A percentile compares a stretch with the other conserved stretches of the same genome.
Evolutionary conservation across 2,113 vertebrate genomes (phyloP).

Genomic region (Heterocephalus glaber): DNA sequence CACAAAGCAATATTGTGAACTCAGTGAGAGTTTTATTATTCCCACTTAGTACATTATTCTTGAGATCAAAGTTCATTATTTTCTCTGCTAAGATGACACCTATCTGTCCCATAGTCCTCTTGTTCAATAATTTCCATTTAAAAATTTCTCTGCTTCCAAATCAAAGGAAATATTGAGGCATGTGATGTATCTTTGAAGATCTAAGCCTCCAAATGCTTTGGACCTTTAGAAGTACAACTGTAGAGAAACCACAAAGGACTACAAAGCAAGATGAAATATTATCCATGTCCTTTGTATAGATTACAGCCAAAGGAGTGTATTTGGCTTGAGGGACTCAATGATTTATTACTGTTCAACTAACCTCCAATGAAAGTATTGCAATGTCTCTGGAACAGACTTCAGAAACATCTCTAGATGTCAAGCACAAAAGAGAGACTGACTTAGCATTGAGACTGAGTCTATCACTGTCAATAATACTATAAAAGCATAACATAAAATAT

Average conservation of each 20-base stretch:
- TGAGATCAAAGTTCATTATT: slow-evolving; percentile 75
- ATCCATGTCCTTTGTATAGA: slow-evolving; percentile 49
- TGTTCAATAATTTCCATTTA: slow-evolving; percentile 74
- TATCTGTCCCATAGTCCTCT: slow-evolving; percentile 60
- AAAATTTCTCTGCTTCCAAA: slow-evolving; percentile 69
- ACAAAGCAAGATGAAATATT: slow-evolving; percentile 71
- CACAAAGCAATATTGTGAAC: slow-evolving; percentile 60
- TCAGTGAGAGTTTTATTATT: slow-evolving; percentile 63
- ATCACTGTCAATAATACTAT: slow-evolving; percentile 67
- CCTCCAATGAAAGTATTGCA: slow-evolving; percentile 33
- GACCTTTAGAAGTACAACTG: slow-evolving; percentile 67
- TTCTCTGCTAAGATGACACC: slow-evolving; percentile 65
- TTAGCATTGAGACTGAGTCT: slow-evolving; percentile 64
- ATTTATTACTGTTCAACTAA: slow-evolving; percentile 71
- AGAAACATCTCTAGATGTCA: slow-evolving; percentile 64
- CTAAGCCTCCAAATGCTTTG: slow-evolving; percentile 71
- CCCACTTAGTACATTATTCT: slow-evolving; percentile 71
- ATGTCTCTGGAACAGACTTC: slow-evolving; percentile 52
- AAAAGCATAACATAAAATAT: slow-evolving; percentile 67
- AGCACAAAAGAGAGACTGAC: slow-evolving; percentile 10
- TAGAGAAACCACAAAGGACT: slow-evolving; percentile 72
- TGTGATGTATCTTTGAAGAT: slow-evolving; percentile 75
- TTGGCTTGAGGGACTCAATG: slow-evolving; percentile 56
- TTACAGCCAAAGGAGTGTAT: slow-evolving; percentile 56
- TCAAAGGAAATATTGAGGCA: slow-evolving; percentile 77